Conservation (phyloP, 2,113 vertebrate species). For the Coryphaenoides rupestris region DNA sequence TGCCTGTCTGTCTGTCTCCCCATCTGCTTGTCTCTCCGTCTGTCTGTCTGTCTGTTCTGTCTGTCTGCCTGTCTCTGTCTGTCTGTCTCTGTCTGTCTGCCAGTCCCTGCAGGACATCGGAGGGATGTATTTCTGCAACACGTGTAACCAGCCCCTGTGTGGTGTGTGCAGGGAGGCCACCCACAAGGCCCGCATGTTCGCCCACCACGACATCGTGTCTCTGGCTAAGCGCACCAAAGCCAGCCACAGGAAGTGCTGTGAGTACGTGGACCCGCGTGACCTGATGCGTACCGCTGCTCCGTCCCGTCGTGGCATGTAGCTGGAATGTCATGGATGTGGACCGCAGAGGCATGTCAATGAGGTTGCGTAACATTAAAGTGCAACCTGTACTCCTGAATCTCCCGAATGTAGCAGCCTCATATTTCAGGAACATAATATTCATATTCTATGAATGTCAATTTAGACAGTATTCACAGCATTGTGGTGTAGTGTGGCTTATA, state of each 20-base stretch:
- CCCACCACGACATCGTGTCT: constrained; percentile 88
- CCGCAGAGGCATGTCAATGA: no score
- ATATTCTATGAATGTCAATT: no score
- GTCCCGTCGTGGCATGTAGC: no score
- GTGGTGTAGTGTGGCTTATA: no score
- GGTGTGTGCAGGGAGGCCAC: constrained; percentile 85
- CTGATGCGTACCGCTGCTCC: no score
- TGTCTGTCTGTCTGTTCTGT: neutral
- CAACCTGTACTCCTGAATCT: no score
- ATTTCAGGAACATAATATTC: no score
- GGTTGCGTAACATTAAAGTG: no score
- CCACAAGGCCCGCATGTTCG: constrained; percentile 88
- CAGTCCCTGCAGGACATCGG: constrained; percentile 75
- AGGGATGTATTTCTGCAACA: constrained; percentile 91
- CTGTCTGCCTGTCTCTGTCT: neutral
- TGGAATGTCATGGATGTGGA: no score
- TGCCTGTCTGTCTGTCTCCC: neutral
- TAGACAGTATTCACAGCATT: no score
- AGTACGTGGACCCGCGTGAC: constrained; percentile 25
- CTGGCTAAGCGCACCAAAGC: constrained; percentile 88
- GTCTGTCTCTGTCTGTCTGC: neutral
- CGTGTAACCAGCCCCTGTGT: constrained; percentile 89
- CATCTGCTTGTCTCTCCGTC: neutral
- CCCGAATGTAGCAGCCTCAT: no score
- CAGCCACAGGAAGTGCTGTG: constrained; percentile 88